These are phyloP conservation scores for Hystrix brachyura DNA, from an alignment of 2,113 vertebrate genomes.

Conservation along the genomic window DNA sequence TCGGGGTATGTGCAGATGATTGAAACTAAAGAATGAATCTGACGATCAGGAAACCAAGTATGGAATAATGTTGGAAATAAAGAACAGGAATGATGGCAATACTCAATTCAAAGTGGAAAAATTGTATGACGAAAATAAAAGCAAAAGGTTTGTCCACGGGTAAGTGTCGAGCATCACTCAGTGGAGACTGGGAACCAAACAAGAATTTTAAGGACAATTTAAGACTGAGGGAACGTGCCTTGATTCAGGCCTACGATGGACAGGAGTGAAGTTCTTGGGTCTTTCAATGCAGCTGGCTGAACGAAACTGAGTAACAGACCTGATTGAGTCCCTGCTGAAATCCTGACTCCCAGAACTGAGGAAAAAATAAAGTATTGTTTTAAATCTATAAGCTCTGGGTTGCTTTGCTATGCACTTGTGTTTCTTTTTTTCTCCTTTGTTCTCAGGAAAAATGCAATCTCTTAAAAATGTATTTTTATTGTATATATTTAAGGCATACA, in stretches of 20 bases:
- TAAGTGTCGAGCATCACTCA: background rate
- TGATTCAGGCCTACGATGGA: background rate
- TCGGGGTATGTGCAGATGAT: background rate
- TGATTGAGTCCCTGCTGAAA: background rate
- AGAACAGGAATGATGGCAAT: background rate
- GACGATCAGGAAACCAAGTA: background rate
- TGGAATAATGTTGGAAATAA: background rate
- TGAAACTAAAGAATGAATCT: background rate
- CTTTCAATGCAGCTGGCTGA: background rate
- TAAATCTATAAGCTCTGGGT: background rate
- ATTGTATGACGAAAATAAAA: background rate
- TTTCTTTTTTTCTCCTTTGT: background rate
- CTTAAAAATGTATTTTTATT: background rate
- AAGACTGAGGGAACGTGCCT: background rate
- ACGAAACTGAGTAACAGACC: background rate
- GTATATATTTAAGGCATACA: background rate
- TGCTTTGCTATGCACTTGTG: background rate
- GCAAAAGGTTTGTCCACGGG: background rate
- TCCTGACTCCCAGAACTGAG: background rate
- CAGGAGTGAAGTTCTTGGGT: background rate
- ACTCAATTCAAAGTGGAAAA: background rate
- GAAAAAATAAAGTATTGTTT: background rate
- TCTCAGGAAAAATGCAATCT: background rate
- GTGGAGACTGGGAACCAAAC: background rate
- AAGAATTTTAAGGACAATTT: background rate